Conservation (phyloP, 2,113 vertebrate genomes). For the Zosterops japonicus region DNA sequence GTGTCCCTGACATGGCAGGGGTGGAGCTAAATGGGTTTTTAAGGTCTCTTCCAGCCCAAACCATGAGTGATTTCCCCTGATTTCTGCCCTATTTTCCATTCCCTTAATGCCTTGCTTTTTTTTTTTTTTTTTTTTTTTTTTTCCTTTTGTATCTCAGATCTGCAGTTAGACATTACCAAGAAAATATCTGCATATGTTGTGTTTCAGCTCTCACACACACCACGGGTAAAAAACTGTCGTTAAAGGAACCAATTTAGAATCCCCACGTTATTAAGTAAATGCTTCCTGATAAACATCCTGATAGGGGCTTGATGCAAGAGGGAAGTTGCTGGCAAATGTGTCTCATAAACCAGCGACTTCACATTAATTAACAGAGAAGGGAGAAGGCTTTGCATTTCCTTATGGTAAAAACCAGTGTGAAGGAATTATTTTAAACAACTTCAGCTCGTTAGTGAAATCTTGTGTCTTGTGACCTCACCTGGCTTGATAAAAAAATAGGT, state of each 20-base stretch:
- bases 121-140: background rate
- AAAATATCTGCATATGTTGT: background rate
- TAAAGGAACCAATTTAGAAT: background rate
- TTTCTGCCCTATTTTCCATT: background rate
- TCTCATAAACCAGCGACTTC: background rate
- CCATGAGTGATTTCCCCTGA: background rate
- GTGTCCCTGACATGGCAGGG: background rate
- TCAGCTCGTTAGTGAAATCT: background rate
- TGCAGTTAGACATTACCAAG: background rate
- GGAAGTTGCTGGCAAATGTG: background rate
- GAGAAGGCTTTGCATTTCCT: background rate
- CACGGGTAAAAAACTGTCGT: background rate
- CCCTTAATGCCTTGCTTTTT: too few relatives aligned
- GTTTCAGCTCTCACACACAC: background rate
- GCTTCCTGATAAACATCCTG: background rate
- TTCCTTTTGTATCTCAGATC: background rate
- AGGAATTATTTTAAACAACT: background rate
- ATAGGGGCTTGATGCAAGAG: background rate
- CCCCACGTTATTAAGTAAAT: background rate
- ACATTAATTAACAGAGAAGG: background rate
- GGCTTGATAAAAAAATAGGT: background rate
- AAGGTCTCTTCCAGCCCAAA: background rate
- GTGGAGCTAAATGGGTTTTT: fast-evolving
- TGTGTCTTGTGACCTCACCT: background rate
- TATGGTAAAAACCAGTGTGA: background rate